Percentiles rank a stretch among this genome's conserved stretches.
Conservation (phyloP, 2,113 vertebrate species). For the Maccullochella peelii region DNA sequence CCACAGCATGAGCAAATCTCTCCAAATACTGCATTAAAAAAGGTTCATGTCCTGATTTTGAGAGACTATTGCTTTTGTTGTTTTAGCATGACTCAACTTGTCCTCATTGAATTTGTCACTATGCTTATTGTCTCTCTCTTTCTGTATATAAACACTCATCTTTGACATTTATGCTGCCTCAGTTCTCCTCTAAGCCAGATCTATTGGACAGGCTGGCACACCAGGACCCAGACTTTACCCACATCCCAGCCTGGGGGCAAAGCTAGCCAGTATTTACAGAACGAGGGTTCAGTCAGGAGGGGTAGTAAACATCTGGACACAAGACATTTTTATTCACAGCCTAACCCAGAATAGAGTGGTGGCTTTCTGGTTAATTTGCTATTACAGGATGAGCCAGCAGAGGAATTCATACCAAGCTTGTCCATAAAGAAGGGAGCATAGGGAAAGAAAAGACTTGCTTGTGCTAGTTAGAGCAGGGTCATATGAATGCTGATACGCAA, state of each 20-base stretch:
- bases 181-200: constrained; percentile 8
- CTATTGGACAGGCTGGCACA: constrained; percentile 36
- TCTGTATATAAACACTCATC: not conserved
- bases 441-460: constrained; percentile 72
- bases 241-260: constrained; percentile 42
- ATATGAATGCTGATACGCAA: constrained; percentile 68
- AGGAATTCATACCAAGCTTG: constrained; percentile 73
- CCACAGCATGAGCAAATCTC: constrained; percentile 23
- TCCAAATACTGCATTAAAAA: constrained; percentile 6
- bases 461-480: constrained; percentile 70
- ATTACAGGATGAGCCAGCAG: constrained; percentile 73
- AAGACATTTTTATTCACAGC: constrained; percentile 70
- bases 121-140: not conserved
- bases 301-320: constrained; percentile 65
- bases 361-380: constrained; percentile 80
- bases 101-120: constrained; percentile 19
- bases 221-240: constrained; percentile 39
- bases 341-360: constrained; percentile 75
- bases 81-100: constrained; percentile 7
- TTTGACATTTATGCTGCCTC: constrained; percentile 14
- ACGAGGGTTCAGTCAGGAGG: constrained; percentile 48
- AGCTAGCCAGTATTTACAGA: constrained; percentile 56
- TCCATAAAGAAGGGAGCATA: constrained; percentile 67
- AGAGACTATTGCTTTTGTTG: constrained; percentile 4
- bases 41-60: not conserved